Evolutionary conservation across 23 tunicate species (phyloP), one percentile per base, ranked within the genome.

Genomic region (Botrylloides violaceus): DNA sequence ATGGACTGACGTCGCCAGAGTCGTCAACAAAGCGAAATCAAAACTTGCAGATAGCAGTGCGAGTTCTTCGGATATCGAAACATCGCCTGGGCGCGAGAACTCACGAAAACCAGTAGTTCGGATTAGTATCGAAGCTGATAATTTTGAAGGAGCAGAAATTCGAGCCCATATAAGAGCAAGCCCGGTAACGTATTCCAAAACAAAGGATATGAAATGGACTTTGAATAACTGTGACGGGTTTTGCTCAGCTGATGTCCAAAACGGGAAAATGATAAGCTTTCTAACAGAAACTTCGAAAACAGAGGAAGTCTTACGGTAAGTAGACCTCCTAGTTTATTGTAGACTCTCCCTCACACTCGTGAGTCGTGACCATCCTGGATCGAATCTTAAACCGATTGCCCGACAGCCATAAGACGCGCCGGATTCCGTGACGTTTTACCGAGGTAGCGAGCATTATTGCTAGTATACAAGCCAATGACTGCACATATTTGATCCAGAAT

Each of bases 101-200:
- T 5, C 34, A 18, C 81, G 78, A 2, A 77, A 80, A 55, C 72
- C 95, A 0, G 58, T 76, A n/a, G 32, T 87, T 32, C 61, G 66
- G 61, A 87, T 87, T 38, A 81, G 81, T 18, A 87, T 87, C 36
- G 95, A 87, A 81, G 71, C 95, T 27, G 86, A 87, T 35, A 76
- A 80, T 49, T 80, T 78, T 43, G 73, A 87, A 32, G 78, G 72
- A 5, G 81, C 93, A 12, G 95, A 87, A 68, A 87, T 87, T 49
- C 78, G 80, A 84, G 95, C 82, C 15, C 75, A 72, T 0, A 57
- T 62, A 6, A 53, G 59, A n/a, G 64, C 61, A 36, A 65, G 22
- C 23, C 61, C 81, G 25, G 25, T 23, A 0, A 29, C n/a, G 0
- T 3, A 55, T 24, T n/a, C 34, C 15, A 60, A 1, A 18, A 25